A percentile compares a stretch with the other conserved stretches of the same genome.
Evolutionary conservation across 53 echinoderm and acorn worm species (phyloP).

Genomic region (Holothuria scabra): DNA sequence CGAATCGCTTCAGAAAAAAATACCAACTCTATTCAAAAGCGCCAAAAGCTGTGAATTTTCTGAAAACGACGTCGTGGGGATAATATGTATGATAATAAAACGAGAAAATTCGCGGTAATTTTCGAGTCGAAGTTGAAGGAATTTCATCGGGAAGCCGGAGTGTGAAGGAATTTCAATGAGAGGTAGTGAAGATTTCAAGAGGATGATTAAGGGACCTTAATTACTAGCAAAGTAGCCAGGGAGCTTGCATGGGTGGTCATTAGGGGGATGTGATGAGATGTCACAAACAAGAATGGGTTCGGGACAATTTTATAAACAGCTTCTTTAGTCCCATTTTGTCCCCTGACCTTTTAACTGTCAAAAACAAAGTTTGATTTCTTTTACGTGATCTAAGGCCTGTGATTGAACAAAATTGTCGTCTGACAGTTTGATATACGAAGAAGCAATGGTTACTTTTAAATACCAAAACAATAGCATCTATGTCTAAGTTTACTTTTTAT

Average conservation of each 20-base stretch:
- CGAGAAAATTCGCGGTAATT: conserved; percentile 40
- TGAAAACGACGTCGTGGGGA: conserved; percentile 34
- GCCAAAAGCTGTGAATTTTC: conserved; percentile 44
- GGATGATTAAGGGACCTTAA: conserved; percentile 30
- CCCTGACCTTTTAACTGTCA: too few relatives aligned
- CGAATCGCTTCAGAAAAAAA: conserved; percentile 17
- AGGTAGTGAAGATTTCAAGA: neutral
- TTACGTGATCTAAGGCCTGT: too few relatives aligned
- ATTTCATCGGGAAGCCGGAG: conserved; percentile 24
- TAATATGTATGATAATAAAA: conserved; percentile 42
- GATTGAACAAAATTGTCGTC: too few relatives aligned
- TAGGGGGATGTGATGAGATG: neutral
- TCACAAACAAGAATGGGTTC: too few relatives aligned
- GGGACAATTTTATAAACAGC: too few relatives aligned
- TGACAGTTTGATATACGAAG: too few relatives aligned
- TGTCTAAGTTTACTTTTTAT: too few relatives aligned
- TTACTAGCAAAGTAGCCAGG: neutral
- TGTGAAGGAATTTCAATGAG: conserved; percentile 31
- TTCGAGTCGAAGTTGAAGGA: conserved; percentile 19
- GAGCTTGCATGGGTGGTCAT: conserved; percentile 10
- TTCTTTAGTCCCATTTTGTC: too few relatives aligned
- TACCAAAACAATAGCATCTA: too few relatives aligned
- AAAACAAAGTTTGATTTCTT: too few relatives aligned
- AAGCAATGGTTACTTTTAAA: too few relatives aligned
- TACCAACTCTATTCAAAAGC: conserved; percentile 25